Conservation (phyloP, 2,888 invertebrate species). For the Xanthostigma xanthostigma region DNA sequence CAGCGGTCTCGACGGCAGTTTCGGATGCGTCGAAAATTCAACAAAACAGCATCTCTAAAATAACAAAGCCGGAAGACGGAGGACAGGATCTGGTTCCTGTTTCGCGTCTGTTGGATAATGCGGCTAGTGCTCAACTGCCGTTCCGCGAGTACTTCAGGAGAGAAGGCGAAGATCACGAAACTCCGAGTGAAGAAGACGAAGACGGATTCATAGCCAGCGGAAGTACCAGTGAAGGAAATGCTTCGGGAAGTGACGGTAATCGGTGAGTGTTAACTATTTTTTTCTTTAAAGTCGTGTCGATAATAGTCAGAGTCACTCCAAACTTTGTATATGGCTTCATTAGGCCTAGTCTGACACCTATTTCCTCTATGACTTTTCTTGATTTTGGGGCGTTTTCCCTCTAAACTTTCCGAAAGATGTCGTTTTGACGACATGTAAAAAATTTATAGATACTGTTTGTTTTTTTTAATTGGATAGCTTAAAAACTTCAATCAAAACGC, state of each 20-base stretch:
- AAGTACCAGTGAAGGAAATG: conserved; percentile 66
- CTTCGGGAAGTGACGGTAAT: conserved; percentile 71
- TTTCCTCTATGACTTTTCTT: too few species aligned
- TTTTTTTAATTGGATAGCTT: too few species aligned
- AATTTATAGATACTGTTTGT: too few species aligned
- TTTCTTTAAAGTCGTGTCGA: too few species aligned
- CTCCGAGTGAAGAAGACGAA: conserved; percentile 46
- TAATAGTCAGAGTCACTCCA: too few species aligned
- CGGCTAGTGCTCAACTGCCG: conserved; percentile 40
- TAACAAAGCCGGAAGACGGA: conserved; percentile 27
- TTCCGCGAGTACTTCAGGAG: conserved; percentile 49
- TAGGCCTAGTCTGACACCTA: too few species aligned
- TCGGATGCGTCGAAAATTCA: conserved; percentile 11
- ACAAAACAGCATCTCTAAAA: conserved; percentile 8
- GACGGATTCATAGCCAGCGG: conserved; percentile 68
- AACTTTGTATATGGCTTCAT: too few species aligned
- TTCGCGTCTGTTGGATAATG: conserved; percentile 59
- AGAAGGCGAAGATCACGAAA: conserved; percentile 31
- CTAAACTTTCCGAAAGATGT: too few species aligned
- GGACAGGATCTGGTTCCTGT: conserved; percentile 62
- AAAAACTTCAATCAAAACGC: too few species aligned
- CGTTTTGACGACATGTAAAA: too few species aligned
- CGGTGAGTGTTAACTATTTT: conserved; percentile 32
- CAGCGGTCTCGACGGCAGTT: too few species aligned
- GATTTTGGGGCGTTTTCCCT: too few species aligned